phyloP scores from a whole-genome alignment of 2,888 invertebrate species.

The Drosophila niveifrons region DNA sequence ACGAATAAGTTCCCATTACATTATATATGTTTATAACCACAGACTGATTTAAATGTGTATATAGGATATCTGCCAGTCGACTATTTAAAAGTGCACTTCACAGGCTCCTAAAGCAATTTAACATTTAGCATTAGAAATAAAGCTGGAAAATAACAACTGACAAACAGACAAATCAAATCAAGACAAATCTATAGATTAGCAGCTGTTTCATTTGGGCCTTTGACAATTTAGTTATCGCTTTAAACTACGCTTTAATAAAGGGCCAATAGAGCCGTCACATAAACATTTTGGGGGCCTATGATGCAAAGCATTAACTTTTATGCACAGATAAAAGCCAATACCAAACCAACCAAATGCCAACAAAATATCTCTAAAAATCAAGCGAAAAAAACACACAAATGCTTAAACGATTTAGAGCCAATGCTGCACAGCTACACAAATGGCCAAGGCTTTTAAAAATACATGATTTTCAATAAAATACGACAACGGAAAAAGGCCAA shows the following conservation, averaged over 20 bases:
- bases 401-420: constrained; percentile 79
- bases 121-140: constrained; percentile 7
- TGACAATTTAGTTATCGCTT: constrained; percentile 54
- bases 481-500: constrained; percentile 49
- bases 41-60: no score
- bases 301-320: constrained; percentile 75
- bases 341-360: constrained; percentile 32
- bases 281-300: constrained; percentile 63
- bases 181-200: constrained; percentile 65
- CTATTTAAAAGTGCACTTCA: background rate
- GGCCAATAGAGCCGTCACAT: constrained; percentile 53
- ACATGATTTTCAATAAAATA: constrained; percentile 81
- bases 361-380: constrained; percentile 64
- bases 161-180: constrained; percentile 69
- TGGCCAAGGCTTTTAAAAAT: constrained; percentile 75
- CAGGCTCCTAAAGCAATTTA: background rate
- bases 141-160: constrained; percentile 24
- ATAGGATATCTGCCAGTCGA: background rate
- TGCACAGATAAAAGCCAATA: constrained; percentile 68
- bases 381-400: constrained; percentile 67
- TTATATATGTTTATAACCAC: no score
- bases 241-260: constrained; percentile 77
- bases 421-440: constrained; percentile 53
- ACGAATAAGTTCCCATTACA: no score
- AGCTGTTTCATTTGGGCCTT: constrained; percentile 56